phyloP scores from a whole-genome alignment of 2,797 vertebrate genomes.

The Lycodopsis pacificus region DNA sequence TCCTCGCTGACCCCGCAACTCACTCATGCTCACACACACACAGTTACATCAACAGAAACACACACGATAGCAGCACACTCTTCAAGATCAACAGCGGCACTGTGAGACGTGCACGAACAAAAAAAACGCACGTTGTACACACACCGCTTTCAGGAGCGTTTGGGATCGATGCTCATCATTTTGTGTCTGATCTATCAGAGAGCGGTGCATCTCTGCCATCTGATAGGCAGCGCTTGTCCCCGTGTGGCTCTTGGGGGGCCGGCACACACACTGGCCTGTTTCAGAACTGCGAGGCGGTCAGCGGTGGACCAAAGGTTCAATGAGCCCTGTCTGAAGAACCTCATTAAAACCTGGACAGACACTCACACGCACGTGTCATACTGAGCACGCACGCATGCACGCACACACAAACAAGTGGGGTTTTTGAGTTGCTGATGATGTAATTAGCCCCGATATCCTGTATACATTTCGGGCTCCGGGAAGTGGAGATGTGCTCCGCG shows the following conservation, averaged over 20 bases:
- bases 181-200: slow-evolving; percentile 39
- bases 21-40: slow-evolving; percentile 37
- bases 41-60: background rate
- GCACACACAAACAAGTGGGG: slow-evolving; percentile 28
- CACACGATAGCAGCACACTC: background rate
- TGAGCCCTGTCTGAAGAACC: slow-evolving; percentile 65
- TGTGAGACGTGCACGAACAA: slow-evolving; percentile 33
- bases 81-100: slow-evolving; percentile 26
- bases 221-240: slow-evolving; percentile 58
- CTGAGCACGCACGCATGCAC: slow-evolving; percentile 33
- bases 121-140: slow-evolving; percentile 1
- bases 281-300: slow-evolving; percentile 61
- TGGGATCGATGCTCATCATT: slow-evolving; percentile 47
- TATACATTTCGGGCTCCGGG: slow-evolving; percentile 61
- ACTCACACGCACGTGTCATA: slow-evolving; percentile 43
- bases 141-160: slow-evolving; percentile 23
- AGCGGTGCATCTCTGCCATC: slow-evolving; percentile 52
- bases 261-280: slow-evolving; percentile 37
- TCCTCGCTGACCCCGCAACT: slow-evolving; percentile 72
- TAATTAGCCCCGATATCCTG: slow-evolving; percentile 70
- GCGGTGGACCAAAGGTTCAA: slow-evolving; percentile 65
- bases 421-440: slow-evolving; percentile 70
- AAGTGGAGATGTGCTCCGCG: slow-evolving; percentile 67
- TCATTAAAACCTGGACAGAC: slow-evolving; percentile 71
- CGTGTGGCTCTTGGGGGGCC: slow-evolving; percentile 44